phyloP scores from a whole-genome alignment of 2,113 vertebrate genomes.

The Siphamia tubifer region DNA sequence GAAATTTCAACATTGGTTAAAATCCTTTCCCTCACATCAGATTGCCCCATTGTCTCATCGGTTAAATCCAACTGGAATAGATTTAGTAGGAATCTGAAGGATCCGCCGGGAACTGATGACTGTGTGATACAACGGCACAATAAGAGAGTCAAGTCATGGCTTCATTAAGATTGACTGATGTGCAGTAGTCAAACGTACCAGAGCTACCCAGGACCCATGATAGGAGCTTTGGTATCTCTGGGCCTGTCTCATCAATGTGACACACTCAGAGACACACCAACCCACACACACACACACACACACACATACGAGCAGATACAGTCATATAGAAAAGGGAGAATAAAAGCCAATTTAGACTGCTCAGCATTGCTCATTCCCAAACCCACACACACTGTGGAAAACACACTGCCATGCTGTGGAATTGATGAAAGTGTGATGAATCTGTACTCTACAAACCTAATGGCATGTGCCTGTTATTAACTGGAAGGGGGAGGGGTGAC shows the following conservation, averaged over 20 bases:
- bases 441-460: conserved; percentile 36
- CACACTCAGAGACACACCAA: conserved; percentile 37
- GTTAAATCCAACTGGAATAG: not conserved
- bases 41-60: not conserved
- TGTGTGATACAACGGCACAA: not conserved
- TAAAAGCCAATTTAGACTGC: no score
- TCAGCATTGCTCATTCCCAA: conserved; percentile 17
- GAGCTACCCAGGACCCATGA: conserved; percentile 20
- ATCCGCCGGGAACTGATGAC: not conserved
- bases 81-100: not conserved
- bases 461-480: conserved; percentile 33
- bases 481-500: not conserved
- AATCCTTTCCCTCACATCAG: not conserved
- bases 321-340: no score
- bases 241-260: conserved; percentile 74
- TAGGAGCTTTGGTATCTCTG: conserved; percentile 34
- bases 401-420: not conserved
- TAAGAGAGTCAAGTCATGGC: not conserved
- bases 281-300: not conserved
- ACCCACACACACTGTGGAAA: not conserved
- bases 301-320: conserved; percentile 26
- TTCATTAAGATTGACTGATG: conserved; percentile 29
- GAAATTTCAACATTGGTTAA: no score
- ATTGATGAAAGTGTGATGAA: conserved; percentile 30
- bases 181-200: conserved; percentile 17